These are phyloP conservation scores for Hipposideros armiger DNA, from an alignment of 2,113 vertebrate species.

Conservation along the genomic window DNA sequence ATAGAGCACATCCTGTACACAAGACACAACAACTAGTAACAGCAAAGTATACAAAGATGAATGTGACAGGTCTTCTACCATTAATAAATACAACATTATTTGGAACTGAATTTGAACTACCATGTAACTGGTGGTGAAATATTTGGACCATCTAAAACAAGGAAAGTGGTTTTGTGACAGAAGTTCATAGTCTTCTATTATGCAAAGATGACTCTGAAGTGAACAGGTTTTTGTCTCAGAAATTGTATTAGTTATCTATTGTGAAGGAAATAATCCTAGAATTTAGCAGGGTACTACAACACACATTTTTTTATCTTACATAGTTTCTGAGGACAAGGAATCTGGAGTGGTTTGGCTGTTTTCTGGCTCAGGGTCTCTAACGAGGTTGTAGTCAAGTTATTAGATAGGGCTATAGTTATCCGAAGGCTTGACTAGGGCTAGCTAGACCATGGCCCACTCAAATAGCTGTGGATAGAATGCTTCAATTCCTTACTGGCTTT, in stretches of 20 bases:
- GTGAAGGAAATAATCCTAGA: background rate
- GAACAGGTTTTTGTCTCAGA: conserved; percentile 34
- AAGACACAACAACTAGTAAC: background rate
- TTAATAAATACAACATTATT: background rate
- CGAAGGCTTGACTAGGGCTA: background rate
- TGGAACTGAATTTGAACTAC: conserved; percentile 33
- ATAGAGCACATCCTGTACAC: background rate
- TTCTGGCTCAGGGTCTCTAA: background rate
- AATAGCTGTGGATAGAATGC: rapidly evolving
- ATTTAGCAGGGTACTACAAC: background rate
- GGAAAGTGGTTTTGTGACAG: background rate
- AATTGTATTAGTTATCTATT: background rate
- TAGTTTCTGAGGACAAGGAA: background rate
- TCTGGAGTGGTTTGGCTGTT: background rate
- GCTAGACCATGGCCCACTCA: background rate
- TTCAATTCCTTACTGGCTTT: background rate
- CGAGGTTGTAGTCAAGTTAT: background rate
- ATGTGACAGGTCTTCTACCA: background rate
- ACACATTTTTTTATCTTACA: background rate
- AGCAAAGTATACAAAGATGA: conserved; percentile 6
- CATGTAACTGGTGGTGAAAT: conserved; percentile 56
- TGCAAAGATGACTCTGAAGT: conserved; percentile 5
- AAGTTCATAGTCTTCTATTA: background rate
- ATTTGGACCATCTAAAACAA: conserved; percentile 11
- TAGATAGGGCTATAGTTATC: background rate